Percentiles rank a stretch among this genome's conserved stretches.
These are phyloP conservation scores for Laothoe populi DNA, from an alignment of 2,888 invertebrate species.

Conservation along the genomic window DNA sequence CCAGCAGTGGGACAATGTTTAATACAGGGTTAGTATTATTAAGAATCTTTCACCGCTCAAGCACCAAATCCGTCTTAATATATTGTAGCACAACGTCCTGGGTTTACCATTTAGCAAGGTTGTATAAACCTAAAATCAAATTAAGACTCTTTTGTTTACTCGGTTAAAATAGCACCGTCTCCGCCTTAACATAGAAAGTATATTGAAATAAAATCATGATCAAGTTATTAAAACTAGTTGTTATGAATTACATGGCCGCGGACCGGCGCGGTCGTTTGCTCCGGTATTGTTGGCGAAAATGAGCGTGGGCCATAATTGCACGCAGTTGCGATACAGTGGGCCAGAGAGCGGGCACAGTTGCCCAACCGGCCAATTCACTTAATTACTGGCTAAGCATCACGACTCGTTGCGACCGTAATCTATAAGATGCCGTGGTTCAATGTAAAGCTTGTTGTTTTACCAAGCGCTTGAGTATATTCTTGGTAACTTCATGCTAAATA, in stretches of 20 bases:
- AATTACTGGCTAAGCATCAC: slow-evolving; percentile 6
- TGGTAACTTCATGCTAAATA: too few relatives aligned
- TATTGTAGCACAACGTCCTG: too few relatives aligned
- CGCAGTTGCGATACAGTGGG: neutral
- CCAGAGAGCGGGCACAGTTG: neutral
- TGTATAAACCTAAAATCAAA: too few relatives aligned
- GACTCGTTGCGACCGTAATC: slow-evolving; percentile 7
- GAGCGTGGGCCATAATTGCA: slow-evolving; percentile 24
- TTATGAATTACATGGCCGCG: slow-evolving; percentile 32
- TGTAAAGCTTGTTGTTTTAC: neutral
- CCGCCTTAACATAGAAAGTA: slow-evolving; percentile 37
- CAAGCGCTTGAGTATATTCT: neutral
- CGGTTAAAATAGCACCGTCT: neutral
- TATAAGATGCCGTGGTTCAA: neutral
- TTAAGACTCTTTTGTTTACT: neutral
- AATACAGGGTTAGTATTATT: too few relatives aligned
- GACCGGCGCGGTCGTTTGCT: neutral
- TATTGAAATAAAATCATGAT: slow-evolving; percentile 46
- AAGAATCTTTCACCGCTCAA: too few relatives aligned
- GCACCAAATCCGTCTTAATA: too few relatives aligned
- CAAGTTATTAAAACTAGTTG: slow-evolving; percentile 49
- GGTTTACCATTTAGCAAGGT: too few relatives aligned
- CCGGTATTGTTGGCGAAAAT: slow-evolving; percentile 24
- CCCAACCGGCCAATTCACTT: slow-evolving; percentile 12
- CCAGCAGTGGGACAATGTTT: too few relatives aligned